Base-by-base conservation (phyloP, 2,113 vertebrate genomes). In the Trochalopteron elliotii region DNA sequence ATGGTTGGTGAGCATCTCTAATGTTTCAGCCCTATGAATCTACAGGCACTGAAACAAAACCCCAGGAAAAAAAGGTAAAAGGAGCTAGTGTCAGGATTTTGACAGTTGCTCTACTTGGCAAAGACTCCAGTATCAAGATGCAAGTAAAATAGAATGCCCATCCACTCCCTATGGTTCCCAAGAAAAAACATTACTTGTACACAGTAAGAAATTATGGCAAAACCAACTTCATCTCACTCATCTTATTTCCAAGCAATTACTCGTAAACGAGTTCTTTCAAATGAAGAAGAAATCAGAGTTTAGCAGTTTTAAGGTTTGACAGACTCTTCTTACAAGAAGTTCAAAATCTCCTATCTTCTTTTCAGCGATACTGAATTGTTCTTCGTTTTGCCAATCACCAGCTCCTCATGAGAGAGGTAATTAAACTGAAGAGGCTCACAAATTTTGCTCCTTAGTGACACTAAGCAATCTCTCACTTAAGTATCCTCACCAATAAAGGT, bases 31-130 rank as follows among this genome's bases (percentile, higher is more conserved):
- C 76, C 83, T 87, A 45, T 83, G 33, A 90, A 79, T 67, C 33
- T 65, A 86, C 0, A 91, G 72, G 76, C 79, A 94, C 78, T 74
- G 55, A 93, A 96, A 91, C 81, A 90, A 94, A 96, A 50, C 27
- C 40, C 45, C 68, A 71, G 47, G 30, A 37, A 86, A 87, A 89
- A 83, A 55, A 39, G 56, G 59, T 75, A 65, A 91, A 83, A 79
- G 10, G 49, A 87, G 39, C 19, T 53, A 81, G n/a, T 7, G 7
- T 88, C 40, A 76, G 40, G 68, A 80, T 74, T 94, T 74, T 86
- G 71, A 87, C 39, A 61, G 30, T n/a, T 90, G 69, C 72, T 86
- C 69, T 81, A 61, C 57, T 60, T 83, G 50, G 56, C 57, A 86
- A 91, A 40, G 68, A 93, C 60, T 83, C 68, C 82, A 95, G 20